Evolutionary conservation across 2,888 invertebrate species (phyloP), one percentile per base, ranked within the genome.

Genomic region (Hirtodrosophila cameraria): DNA sequence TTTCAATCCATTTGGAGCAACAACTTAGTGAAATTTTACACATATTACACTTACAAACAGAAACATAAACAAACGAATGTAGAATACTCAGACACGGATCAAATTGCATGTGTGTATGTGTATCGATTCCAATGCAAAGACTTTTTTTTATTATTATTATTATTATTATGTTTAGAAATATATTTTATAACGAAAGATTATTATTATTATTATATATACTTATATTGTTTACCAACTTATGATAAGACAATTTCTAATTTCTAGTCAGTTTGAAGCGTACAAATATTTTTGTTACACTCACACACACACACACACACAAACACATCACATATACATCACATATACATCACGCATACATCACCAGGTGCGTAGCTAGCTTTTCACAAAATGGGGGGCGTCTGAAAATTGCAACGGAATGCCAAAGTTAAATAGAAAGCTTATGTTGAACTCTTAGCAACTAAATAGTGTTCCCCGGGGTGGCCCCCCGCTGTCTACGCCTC

Each of bases 121-220:
- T 55, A 60, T 59, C 49, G 59, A 84, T 79, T 83, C 81, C 83
- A 79, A 75, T 79, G 68, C 69, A 79, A 80, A 76, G 84, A 80
- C 84, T 79, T 83, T 68, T 63, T 54, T 46, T 67, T 50, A n/a
- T 48, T 43, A 35, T 41, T 23, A 55, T 58, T 3, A 50, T 20
- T 33, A 33, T 39, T 49, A 58, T 58, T 75, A 75, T 70, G 70
- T 69, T 64, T 64, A 75, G 33, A 36, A 36, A 60, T 75, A 68
- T 53, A 59, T 48, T 48, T 43, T 66, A 63, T 61, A 69, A 38
- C 16, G 8, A 54, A 66, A 67, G 55, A 49, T 73, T 67, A 43
- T 53, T 49, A 53, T 61, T 41, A 39, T 35, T 53, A n/a, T n/a
- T n/a, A n/a, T n/a, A n/a, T n/a, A n/a, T 58, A 50, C 15, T n/a